Base-by-base conservation (phyloP, 1,140 invertebrate species). In the Antheraea mylitta region DNA sequence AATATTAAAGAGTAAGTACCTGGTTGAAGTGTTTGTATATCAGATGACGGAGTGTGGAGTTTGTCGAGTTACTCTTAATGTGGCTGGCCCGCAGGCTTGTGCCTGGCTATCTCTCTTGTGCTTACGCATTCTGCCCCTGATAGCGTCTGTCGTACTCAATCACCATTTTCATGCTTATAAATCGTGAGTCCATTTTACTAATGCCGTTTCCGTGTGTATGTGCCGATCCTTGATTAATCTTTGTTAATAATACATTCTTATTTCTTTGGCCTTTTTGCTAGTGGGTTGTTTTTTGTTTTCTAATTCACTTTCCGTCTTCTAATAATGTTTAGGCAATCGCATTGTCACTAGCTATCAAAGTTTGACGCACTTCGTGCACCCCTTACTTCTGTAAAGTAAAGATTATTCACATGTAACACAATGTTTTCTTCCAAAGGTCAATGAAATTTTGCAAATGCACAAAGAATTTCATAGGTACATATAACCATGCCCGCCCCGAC, bases 231-330 rank as follows among this genome's bases (percentile, higher is more conserved):
- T 83, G 60, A 74, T 72, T 69, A 75, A 81, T 74, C 77, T 82
- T 76, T 74, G 77, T 87, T 85, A 85, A 76, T 81, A 88, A 90
- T 89, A 86, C 89, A 91, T 91, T 74, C 80, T 91, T 87, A 78
- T 86, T 82, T 92, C 89, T 92, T 92, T 92, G 89, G 89, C 85
- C 83, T 87, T 80, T 86, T 91, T 90, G 86, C 87, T 90, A 82
- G 82, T 83, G 80, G 72, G 83, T 81, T 69, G 76, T 69, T 81
- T 71, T 72, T 79, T 77, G 13, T 78, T 78, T 72, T 82, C 77
- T 78, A 78, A 83, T 72, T 77, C 77, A 75, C 76, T 76, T 77
- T 79, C 84, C 78, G 66, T 82, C 80, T 73, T 85, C 83, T 84
- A 89, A n/a, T n/a, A n/a, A 74, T 85, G 76, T 88, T 80, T 87